These are phyloP conservation scores for Neopelma chrysocephalum DNA, from an alignment of 2,797 vertebrate species.

Conservation along the genomic window DNA sequence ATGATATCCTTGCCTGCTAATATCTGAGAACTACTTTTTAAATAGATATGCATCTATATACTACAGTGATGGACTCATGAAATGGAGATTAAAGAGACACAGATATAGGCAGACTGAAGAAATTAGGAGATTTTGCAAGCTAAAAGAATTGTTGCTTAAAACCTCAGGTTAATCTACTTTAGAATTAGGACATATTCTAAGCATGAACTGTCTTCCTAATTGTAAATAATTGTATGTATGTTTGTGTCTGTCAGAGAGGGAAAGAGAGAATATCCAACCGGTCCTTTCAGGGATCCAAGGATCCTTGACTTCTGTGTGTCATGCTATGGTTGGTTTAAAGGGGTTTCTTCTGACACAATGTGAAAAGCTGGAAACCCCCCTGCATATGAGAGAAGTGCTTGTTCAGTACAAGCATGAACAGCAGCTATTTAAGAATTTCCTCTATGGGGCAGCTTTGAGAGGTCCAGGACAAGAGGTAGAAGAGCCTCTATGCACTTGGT, in stretches of 20 bases:
- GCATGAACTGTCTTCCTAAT: background rate
- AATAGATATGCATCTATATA: background rate
- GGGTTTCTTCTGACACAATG: background rate
- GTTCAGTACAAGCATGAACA: background rate
- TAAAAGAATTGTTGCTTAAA: constrained; percentile 21
- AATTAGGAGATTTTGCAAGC: background rate
- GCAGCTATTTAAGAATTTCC: background rate
- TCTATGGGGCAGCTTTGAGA: background rate
- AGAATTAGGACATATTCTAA: background rate
- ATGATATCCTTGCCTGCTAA: background rate
- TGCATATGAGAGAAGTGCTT: background rate
- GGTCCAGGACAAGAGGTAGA: background rate
- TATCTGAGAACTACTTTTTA: constrained; percentile 19
- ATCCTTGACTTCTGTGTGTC: background rate
- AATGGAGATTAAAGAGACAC: background rate
- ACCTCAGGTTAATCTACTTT: constrained; percentile 5
- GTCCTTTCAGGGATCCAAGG: background rate
- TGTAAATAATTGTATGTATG: background rate
- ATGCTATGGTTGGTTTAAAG: background rate
- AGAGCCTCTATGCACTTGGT: background rate
- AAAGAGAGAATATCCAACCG: background rate
- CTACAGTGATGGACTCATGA: background rate
- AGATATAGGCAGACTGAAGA: background rate
- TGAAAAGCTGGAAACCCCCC: background rate
- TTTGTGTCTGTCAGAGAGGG: background rate